Evolutionary conservation across 2,797 vertebrate genomes (phyloP), one percentile per base, ranked within the genome.

Genomic region (Pipistrellus nathusii): DNA sequence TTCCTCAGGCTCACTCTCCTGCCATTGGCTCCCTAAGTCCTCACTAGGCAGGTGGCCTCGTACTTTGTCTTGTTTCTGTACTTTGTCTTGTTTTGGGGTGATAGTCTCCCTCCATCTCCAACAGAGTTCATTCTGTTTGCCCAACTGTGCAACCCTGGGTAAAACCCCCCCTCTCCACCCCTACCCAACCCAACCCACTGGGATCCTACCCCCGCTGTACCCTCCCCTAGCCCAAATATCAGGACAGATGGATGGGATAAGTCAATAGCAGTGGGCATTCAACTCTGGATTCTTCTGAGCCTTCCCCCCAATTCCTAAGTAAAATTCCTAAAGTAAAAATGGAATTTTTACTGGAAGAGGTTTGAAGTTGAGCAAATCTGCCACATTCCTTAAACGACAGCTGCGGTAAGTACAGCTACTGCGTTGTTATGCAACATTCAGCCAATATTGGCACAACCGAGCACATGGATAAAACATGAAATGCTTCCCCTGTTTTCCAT

Each of bases 331-430:
- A 91, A 92, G 91, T 75, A 92, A 92, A 97, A 93, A 93, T 81
- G 91, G 92, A 94, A 96, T 94, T 94, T 95, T 93, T 93, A 84
- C 93, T 94, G 89, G 86, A 97, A 91, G 84, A 72, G 78, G 94
- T 96, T 97, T 95, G 77, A 93, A 97, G 93, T 92, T 64, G 46
- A 94, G 90, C 95, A 97, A 95, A 96, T 96, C 93, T 96, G 96
- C 96, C 95, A 97, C 96, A 96, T 97, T 97, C 95, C 94, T 93
- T 95, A 93, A 96, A 94, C 90, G 95, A 97, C 97, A 97, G 96
- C 96, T 97, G 96, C 88, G 64, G 96, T 89, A 91, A 94, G 94
- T 93, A 71, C 95, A 96, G 96, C 95, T 96, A 96, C 94, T 72
- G 73, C 87, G 93, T 94, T 97, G 95, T 96, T 96, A 94, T 91